Base-by-base conservation (phyloP, 2,888 invertebrate species). In the Polia nebulosa region DNA sequence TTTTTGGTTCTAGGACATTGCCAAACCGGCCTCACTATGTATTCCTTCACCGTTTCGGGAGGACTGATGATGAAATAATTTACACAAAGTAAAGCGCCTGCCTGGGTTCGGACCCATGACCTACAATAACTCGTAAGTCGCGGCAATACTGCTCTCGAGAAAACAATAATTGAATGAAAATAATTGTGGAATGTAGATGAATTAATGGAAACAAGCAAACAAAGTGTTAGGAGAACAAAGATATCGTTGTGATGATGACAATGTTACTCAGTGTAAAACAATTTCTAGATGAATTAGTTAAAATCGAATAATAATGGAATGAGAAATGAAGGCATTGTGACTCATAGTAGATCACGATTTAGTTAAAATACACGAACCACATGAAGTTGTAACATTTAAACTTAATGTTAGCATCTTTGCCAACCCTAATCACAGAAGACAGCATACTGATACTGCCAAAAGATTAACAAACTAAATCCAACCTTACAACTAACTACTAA, bases 381-480 rank as follows among this genome's bases (percentile, higher is more conserved):
- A 13, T 9, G 0, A 39, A 60, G 22, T 44, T 27, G 11, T 29
- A 71, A 25, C 2, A 7, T 17, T 6, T 22, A 29, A 13, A 36
- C 5, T 11, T 15, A 9, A n/a, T 25, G 1, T 22, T 9, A 53
- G 2, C 7, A n/a, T 49, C 22, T 15, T 27, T 44, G 62, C 36
- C 80, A 80, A 71, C 80, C 82, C 80, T 82, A 80, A 57, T 55
- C n/a, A 0, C 27, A 65, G 49, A 57, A 63, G 39, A 68, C 39
- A 70, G 62, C 52, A 61, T 27, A 71, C 39, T 9, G 34, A 60
- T 36, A 55, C 58, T 65, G 49, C 47, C 36, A 17, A 41, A 61
- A 65, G 34, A 56, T 55, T 39, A 25, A 29, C 45, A 56, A 57
- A n/a, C 32, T 6, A 61, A 76, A 63, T 32, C 11, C 49, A 39